Base-by-base conservation (phyloP, 1,140 invertebrate genomes). In the Lordiphosa mommai region DNA sequence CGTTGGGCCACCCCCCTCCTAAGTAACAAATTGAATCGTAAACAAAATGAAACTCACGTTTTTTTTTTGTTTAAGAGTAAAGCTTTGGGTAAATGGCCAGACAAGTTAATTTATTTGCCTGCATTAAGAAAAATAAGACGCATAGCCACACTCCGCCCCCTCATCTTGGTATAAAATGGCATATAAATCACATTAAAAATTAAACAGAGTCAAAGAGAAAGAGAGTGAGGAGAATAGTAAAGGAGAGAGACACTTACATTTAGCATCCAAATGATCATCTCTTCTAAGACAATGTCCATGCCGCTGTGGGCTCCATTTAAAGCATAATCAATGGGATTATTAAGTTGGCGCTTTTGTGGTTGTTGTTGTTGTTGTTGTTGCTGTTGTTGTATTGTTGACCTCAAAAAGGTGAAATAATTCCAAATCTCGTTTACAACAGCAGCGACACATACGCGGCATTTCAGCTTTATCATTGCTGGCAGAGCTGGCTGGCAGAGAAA, bases 161-260 rank as follows among this genome's bases (percentile, higher is more conserved):
- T 12, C 12, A 13, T 17, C 13, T 33, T 12, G 16, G 37, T 38
- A 41, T 49, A 60, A 52, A 50, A 23, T 12, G 70, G 49, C 46
- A 80, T 50, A 82, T 82, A 82, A 82, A 82, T 82, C 77, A 82
- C 77, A 82, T 82, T 82, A 82, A 82, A 82, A 76, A 84, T 84
- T 84, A 63, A 84, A 76, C 66, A 73, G 67, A 70, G 56, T 46
- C 30, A 14, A 32, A 47, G 44, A 61, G 41, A 58, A 14, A 23
- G 34, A 52, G 30, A 8, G 30, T 17, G 41, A 33, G 36, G n/a
- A n/a, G n/a, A n/a, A n/a, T n/a, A n/a, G n/a, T n/a, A n/a, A n/a
- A n/a, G n/a, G 30, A 43, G 10, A 12, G 60, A 53, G 10, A 20
- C 60, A 82, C 76, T 80, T 76, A 80, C 76, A 70, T 80, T 84